These are phyloP conservation scores for Alces alces DNA, from an alignment of 2,113 vertebrate genomes.

Conservation along the genomic window DNA sequence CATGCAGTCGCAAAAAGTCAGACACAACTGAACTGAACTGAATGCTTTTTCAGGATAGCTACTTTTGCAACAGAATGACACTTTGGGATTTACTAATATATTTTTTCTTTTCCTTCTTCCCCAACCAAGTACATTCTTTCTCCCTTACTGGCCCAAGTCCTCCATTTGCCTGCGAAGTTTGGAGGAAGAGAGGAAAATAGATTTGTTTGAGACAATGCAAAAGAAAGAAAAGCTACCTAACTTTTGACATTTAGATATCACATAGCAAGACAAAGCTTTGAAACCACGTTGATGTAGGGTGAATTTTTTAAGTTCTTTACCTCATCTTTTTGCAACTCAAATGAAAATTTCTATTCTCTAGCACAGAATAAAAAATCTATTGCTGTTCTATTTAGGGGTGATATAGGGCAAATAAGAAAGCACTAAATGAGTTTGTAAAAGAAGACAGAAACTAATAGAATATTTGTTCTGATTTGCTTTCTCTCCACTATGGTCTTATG, in stretches of 20 bases:
- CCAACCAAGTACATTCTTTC: background rate
- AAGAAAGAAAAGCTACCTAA: background rate
- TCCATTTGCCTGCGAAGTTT: background rate
- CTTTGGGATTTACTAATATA: background rate
- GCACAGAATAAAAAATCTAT: background rate
- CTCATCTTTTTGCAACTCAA: background rate
- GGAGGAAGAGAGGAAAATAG: background rate
- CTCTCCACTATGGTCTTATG: background rate
- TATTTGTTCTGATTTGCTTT: background rate
- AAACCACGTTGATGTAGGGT: background rate
- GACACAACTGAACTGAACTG: background rate
- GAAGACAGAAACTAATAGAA: background rate
- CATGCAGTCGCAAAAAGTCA: background rate
- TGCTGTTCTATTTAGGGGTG: background rate
- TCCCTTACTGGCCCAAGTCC: background rate
- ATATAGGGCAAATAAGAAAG: background rate
- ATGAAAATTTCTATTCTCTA: background rate
- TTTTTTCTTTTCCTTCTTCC: background rate
- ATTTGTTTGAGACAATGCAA: background rate
- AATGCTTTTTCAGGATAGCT: background rate
- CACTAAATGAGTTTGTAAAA: background rate
- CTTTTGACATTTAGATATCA: background rate
- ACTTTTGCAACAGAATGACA: background rate
- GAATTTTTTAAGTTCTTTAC: background rate
- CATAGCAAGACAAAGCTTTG: background rate